A percentile compares a stretch with the other conserved stretches of the same genome.
These are phyloP conservation scores for Hemichromis elongatus DNA, from an alignment of 2,113 vertebrate genomes.

Conservation along the genomic window DNA sequence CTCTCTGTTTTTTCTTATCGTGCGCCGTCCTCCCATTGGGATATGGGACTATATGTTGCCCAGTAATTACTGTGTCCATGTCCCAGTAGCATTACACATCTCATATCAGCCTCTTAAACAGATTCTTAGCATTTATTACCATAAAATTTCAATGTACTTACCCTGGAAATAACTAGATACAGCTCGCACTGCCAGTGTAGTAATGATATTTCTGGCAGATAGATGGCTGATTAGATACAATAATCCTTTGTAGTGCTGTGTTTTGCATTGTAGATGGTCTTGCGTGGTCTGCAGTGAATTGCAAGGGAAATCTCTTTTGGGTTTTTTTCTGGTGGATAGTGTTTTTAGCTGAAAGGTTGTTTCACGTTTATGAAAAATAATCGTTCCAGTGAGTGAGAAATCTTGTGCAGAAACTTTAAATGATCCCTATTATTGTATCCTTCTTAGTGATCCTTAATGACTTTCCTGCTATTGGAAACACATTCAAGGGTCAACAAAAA, in stretches of 20 bases:
- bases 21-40: constrained; percentile 1
- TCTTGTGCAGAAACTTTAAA: background rate
- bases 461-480: background rate
- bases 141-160: constrained; percentile 29
- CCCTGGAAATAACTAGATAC: constrained; percentile 34
- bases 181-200: background rate
- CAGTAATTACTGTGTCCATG: constrained; percentile 55
- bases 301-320: background rate
- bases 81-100: constrained; percentile 41
- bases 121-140: constrained; percentile 61
- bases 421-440: background rate
- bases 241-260: constrained; percentile 26
- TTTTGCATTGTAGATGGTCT: constrained; percentile 29
- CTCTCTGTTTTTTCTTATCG: background rate
- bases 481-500: background rate
- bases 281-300: constrained; percentile 22
- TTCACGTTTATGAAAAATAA: constrained; percentile 34
- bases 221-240: constrained; percentile 48
- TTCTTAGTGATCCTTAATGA: constrained; percentile 5
- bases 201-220: constrained; percentile 54
- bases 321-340: background rate
- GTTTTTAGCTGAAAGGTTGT: constrained; percentile 33
- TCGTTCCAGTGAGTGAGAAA: background rate
- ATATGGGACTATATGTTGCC: constrained; percentile 16
- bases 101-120: constrained; percentile 47